A percentile compares a stretch with the other conserved stretches of the same genome.
Conservation (phyloP, 2,797 vertebrate genomes). For the Scyliorhinus canicula region DNA sequence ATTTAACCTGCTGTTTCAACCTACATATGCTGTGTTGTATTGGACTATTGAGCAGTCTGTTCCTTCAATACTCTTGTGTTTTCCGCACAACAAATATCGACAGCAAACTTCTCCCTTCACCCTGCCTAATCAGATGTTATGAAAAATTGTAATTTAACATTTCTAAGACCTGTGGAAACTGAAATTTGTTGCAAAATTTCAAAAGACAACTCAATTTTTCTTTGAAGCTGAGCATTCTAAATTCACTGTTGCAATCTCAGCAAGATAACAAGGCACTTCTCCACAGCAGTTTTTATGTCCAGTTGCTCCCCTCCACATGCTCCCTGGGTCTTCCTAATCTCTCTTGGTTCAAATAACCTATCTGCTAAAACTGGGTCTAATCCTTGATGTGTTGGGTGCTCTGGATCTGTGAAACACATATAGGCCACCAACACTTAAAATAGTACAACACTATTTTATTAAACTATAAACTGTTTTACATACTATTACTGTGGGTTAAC, state of each 20-base stretch:
- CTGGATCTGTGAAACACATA: too few species aligned
- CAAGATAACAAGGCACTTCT: not conserved
- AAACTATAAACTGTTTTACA: too few species aligned
- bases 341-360: not conserved
- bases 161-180: not conserved
- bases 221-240: not conserved
- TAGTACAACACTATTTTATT: too few species aligned
- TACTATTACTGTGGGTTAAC: too few species aligned
- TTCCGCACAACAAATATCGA: not conserved
- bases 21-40: not conserved
- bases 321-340: not conserved
- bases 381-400: too few species aligned
- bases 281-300: not conserved
- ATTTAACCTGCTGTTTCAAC: not conserved
- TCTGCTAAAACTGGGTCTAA: not conserved
- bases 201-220: not conserved
- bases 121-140: not conserved
- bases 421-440: too few species aligned
- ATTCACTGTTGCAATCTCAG: not conserved
- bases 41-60: not conserved
- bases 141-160: not conserved
- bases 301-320: not conserved
- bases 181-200: not conserved
- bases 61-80: not conserved
- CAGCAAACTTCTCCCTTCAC: not conserved